These are phyloP conservation scores for Gonatopus flavifemur DNA, from an alignment of 1,140 invertebrate genomes.

Conservation along the genomic window DNA sequence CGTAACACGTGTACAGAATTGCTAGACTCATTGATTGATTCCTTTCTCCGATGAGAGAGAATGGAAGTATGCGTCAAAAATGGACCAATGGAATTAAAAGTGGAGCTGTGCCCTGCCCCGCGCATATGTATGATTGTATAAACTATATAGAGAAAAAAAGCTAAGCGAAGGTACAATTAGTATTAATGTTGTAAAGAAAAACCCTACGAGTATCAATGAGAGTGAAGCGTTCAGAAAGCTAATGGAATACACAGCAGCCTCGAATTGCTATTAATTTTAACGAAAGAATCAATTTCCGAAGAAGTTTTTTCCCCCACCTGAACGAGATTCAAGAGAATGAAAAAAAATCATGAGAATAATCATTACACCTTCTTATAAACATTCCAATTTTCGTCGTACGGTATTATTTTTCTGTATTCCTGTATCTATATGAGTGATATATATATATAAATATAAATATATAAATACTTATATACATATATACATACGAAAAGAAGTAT, in stretches of 20 bases:
- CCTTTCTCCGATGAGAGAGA: background rate
- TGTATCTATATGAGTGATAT: conserved; percentile 50
- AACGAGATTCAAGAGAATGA: conserved; percentile 14
- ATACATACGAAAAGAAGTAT: conserved; percentile 17
- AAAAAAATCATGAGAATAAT: conserved; percentile 20
- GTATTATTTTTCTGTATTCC: conserved; percentile 58
- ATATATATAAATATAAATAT: conserved; percentile 26
- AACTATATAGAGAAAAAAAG: too few species aligned
- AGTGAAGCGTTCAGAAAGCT: background rate
- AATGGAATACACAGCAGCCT: too few species aligned
- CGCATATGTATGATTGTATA: conserved; percentile 23
- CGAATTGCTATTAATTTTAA: too few species aligned
- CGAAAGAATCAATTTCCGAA: background rate
- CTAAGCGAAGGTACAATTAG: conserved; percentile 39
- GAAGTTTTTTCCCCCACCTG: background rate
- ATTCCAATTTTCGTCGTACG: conserved; percentile 49
- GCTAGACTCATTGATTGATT: too few species aligned
- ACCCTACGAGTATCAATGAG: background rate
- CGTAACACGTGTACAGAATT: too few species aligned
- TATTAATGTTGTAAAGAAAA: conserved; percentile 29
- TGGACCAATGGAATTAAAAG: conserved; percentile 50
- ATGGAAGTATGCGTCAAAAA: conserved; percentile 41
- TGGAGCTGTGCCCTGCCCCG: conserved; percentile 26
- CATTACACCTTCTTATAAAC: conserved; percentile 33
- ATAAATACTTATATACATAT: conserved; percentile 14